Conservation (phyloP, 1,140 invertebrate genomes). For the Drosophila pseudoananassae region DNA sequence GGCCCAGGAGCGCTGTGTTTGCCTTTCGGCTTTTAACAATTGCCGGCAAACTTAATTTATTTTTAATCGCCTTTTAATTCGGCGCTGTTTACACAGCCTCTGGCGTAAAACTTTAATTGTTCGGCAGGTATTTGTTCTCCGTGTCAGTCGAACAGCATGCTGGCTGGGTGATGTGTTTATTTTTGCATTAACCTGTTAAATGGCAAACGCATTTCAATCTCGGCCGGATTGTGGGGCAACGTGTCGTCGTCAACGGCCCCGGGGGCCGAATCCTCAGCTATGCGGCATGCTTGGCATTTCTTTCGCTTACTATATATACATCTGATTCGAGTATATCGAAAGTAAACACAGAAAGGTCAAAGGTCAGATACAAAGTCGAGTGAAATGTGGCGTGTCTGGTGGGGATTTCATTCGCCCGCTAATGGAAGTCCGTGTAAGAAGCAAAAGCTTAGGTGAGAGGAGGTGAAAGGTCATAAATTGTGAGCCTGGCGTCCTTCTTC, state of each 20-base stretch:
- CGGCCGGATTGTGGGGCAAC: slow-evolving; percentile 67
- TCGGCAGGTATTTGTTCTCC: slow-evolving; percentile 53
- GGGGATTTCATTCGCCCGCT: slow-evolving; percentile 23
- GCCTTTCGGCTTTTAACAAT: slow-evolving; percentile 75
- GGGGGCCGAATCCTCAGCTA: neutral
- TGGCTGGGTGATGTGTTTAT: slow-evolving; percentile 66
- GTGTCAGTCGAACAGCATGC: slow-evolving; percentile 4
- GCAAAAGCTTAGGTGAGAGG: slow-evolving; percentile 34
- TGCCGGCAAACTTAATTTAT: slow-evolving; percentile 78
- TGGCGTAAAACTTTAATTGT: slow-evolving; percentile 73
- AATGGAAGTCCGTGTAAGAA: slow-evolving; percentile 30
- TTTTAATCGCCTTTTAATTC: slow-evolving; percentile 81
- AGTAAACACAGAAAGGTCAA: slow-evolving; percentile 48
- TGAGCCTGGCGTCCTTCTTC: neutral
- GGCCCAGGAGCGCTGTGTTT: slow-evolving; percentile 25
- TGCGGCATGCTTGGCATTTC: slow-evolving; percentile 28
- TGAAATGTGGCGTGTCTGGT: slow-evolving; percentile 35
- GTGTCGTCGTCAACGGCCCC: slow-evolving; percentile 52
- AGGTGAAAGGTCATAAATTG: slow-evolving; percentile 34
- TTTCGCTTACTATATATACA: slow-evolving; percentile 4
- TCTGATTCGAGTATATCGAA: slow-evolving; percentile 25
- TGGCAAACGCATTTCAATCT: slow-evolving; percentile 73
- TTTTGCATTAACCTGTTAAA: slow-evolving; percentile 65
- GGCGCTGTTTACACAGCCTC: slow-evolving; percentile 59
- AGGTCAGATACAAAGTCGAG: slow-evolving; percentile 25